Conservation (phyloP, 2,888 invertebrate genomes). For the Ischnura elegans region DNA sequence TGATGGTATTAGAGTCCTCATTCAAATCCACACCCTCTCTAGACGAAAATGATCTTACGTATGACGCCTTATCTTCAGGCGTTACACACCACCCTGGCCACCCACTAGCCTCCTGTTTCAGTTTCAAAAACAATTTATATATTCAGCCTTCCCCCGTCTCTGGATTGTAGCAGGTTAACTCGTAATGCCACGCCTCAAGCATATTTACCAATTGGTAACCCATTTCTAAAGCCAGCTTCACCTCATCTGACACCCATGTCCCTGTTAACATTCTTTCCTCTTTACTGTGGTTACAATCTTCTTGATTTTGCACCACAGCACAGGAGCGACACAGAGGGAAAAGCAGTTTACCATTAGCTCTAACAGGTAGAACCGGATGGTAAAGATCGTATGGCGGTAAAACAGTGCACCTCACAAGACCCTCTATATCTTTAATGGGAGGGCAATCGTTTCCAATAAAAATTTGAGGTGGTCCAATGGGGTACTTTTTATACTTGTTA, state of each 20-base stretch:
- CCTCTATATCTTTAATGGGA: constrained; percentile 68
- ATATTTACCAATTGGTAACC: constrained; percentile 74
- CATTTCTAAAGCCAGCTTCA: constrained; percentile 74
- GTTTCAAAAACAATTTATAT: constrained; percentile 75
- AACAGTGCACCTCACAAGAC: constrained; percentile 71
- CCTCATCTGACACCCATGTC: constrained; percentile 75
- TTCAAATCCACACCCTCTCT: constrained; percentile 70
- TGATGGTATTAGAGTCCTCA: no score
- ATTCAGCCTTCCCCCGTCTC: constrained; percentile 72
- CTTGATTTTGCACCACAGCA: constrained; percentile 72
- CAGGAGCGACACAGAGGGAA: constrained; percentile 75
- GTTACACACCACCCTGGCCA: constrained; percentile 73
- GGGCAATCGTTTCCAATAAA: background rate
- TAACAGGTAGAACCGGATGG: background rate
- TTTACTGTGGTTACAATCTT: constrained; percentile 74
- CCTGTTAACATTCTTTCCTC: constrained; percentile 73
- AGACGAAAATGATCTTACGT: constrained; percentile 69
- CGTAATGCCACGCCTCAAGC: constrained; percentile 75
- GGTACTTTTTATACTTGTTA: constrained; percentile 73
- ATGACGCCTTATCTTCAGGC: constrained; percentile 69
- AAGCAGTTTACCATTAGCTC: constrained; percentile 71
- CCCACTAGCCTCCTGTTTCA: constrained; percentile 73
- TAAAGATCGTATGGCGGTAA: background rate
- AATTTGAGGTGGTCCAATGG: constrained; percentile 74
- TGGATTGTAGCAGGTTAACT: constrained; percentile 72